Evolutionary conservation across 1,140 invertebrate genomes (phyloP), one percentile per base, ranked within the genome.

Genomic region (Melitaea cinxia): DNA sequence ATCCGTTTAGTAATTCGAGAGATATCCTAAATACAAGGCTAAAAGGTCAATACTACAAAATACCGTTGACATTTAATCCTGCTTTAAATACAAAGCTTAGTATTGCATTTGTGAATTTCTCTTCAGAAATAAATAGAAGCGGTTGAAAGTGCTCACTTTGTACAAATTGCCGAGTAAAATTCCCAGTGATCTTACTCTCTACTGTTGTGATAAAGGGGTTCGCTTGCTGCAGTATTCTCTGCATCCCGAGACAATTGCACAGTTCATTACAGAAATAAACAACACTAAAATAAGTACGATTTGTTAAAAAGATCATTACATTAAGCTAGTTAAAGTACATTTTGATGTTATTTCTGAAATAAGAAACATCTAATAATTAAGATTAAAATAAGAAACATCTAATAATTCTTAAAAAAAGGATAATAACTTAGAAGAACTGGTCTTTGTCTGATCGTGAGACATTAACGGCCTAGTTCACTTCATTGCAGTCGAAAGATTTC

Each of bases 41-140:
- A 50, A 63, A 63, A 63, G 49, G 58, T 62, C 55, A 58, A 61
- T 55, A 30, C 37, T 65, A 55, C 52, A 54, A 67, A 70, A 37
- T 61, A 67, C 67, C 68, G 63, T 61, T 73, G 76, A 72, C 62
- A 65, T 72, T 74, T 76, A 76, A 72, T 76, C 72, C 63, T 57
- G 63, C 71, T 66, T 70, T 68, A 68, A 75, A 75, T 75, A 70
- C 68, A 67, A 66, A 64, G 59, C 56, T 73, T 39, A 67, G 54
- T 62, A 63, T 62, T 69, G 57, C 59, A 64, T 60, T 52, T 59
- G 58, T 65, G 70, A 66, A 74, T 76, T 76, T 69, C 73, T 76
- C 60, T 69, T 62, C 64, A 55, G 67, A 79, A 77, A 82, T 78
- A 82, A 79, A 79, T 82, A 72, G 65, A 45, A 70, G 60, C 64